These are phyloP conservation scores for Chymomyza fuscimana DNA, from an alignment of 2,888 invertebrate genomes.

Conservation along the genomic window DNA sequence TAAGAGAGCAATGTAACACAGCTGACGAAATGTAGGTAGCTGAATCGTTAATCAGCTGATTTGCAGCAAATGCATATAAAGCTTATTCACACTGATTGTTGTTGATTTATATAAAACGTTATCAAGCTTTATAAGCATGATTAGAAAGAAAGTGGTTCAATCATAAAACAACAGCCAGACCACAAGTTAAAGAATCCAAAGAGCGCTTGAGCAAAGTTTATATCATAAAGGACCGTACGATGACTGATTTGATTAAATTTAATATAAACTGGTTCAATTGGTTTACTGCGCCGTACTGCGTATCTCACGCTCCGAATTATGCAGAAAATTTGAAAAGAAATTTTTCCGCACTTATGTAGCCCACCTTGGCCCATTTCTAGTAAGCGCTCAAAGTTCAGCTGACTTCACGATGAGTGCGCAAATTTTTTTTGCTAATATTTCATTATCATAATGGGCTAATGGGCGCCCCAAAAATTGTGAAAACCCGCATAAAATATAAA, in stretches of 20 bases:
- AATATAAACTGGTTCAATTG: conserved; percentile 37
- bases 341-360: too few species aligned
- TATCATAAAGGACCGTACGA: not conserved
- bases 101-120: not conserved
- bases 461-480: not conserved
- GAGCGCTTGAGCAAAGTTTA: not conserved
- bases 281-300: conserved; percentile 9
- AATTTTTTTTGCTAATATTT: not conserved
- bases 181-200: not conserved
- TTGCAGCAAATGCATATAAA: not conserved
- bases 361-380: not conserved
- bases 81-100: not conserved
- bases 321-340: not conserved
- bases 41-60: not conserved
- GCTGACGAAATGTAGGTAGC: not conserved
- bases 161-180: not conserved
- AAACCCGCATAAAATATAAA: not conserved
- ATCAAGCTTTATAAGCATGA: not conserved
- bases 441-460: not conserved
- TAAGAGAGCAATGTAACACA: not conserved
- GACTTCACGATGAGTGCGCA: conserved; percentile 34
- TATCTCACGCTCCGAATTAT: too few species aligned
- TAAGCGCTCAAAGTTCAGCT: conserved; percentile 19
- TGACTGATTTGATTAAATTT: conserved; percentile 37
- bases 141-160: not conserved